These are phyloP conservation scores for Schizotus pectinicornis DNA, from an alignment of 2,888 invertebrate genomes.

Conservation along the genomic window DNA sequence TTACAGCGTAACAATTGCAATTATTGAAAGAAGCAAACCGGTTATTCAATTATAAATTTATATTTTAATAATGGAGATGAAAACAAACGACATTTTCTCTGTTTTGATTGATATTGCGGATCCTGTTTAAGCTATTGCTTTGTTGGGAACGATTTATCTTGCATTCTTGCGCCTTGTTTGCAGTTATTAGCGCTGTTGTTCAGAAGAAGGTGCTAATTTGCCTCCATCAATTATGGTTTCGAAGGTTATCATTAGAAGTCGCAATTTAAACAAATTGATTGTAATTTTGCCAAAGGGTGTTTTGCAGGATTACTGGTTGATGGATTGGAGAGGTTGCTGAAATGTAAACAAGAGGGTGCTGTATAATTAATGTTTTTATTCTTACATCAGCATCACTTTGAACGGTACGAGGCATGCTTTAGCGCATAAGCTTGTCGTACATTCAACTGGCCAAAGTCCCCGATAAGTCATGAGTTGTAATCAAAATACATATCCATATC, in stretches of 20 bases:
- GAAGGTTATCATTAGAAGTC: too few relatives aligned
- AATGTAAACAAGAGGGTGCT: too few relatives aligned
- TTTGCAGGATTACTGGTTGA: background rate
- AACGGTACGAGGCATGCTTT: too few relatives aligned
- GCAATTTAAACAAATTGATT: too few relatives aligned
- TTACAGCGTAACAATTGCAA: conserved; percentile 35
- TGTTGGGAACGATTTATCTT: too few relatives aligned
- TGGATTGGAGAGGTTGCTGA: too few relatives aligned
- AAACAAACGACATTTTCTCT: conserved; percentile 23
- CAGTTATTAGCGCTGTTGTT: too few relatives aligned
- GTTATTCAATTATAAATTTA: conserved; percentile 19
- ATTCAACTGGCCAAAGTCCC: conserved; percentile 56
- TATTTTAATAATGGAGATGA: conserved; percentile 1
- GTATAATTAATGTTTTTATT: too few relatives aligned
- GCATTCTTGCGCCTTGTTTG: too few relatives aligned
- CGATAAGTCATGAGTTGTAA: conserved; percentile 27
- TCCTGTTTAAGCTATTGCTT: too few relatives aligned
- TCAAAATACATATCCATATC: background rate
- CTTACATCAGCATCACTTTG: background rate
- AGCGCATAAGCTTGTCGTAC: conserved; percentile 31
- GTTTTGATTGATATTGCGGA: conserved; percentile 3
- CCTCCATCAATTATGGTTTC: too few relatives aligned
- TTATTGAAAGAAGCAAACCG: conserved; percentile 34
- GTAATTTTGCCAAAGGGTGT: conserved; percentile 8
- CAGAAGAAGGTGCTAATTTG: too few relatives aligned